Base-by-base conservation (phyloP, 2,113 vertebrate genomes). In the Serinus canaria region DNA sequence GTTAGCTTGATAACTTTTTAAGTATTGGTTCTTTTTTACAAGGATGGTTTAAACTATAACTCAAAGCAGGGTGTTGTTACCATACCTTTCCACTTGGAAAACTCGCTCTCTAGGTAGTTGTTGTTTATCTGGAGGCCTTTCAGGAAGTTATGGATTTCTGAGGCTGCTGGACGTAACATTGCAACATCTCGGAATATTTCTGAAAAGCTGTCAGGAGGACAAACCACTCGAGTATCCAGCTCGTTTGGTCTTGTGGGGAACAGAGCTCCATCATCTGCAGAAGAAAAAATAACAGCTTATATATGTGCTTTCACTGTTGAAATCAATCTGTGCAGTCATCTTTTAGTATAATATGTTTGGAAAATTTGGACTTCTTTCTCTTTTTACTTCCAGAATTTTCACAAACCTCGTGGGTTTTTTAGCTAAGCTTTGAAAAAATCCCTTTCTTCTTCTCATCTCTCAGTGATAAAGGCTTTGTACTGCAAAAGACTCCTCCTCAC, bases 11-110 rank as follows among this genome's bases (percentile, higher is more conserved):
- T 63, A 70, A 80, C 19, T 19, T 60, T 17, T 46, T 11, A 58
- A 88, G 23, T 23, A 43, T 37, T 33, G 13, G 33, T 90, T 74
- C 19, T 70, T 70, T 72, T 60, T 64, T 37, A 64, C 27, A 53
- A 55, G 33, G 25, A 15, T 22, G 13, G 7, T 81, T 72, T 78
- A 62, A 76, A 41, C 27, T 16, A 6, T 3, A 49, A 10, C 25
- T 68, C 53, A 67, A 55, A 50, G 3, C 16, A 68, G 19, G 4
- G 5, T 79, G 41, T 23, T 63, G 10, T 28, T 49, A 35, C 55
- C 31, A 9, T 97, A 98, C 98, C 98, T 98, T 98, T 98, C 98
- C 98, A 98, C 46, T 19, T 97, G 63, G 95, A 94, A 96, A 98
- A 98, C 35, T 98, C 1, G 20, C 97, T 96, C 53, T 98, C 94